Evolutionary conservation across 1,140 invertebrate species (phyloP), one percentile per base, ranked within the genome.

Genomic region (Pseudomyrmex flavicornis): DNA sequence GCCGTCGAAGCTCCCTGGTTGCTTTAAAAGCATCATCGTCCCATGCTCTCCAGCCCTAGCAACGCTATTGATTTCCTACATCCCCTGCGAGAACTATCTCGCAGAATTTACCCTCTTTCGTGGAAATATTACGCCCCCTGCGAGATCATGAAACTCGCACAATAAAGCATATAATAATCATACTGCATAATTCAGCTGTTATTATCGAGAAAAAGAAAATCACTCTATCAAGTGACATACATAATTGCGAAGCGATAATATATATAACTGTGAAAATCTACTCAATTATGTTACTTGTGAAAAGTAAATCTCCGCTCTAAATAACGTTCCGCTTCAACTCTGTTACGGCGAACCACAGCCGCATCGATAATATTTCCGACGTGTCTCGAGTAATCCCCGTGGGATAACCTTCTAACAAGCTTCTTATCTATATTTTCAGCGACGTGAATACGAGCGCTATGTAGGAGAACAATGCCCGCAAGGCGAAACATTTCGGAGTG

Each of bases 11-110:
- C 62, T 86, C 88, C 84, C 90, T 86, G 89, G 86, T 88, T 88
- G 90, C 90, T 92, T 93, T 93, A 93, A 93, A 92, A 91, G 93
- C 93, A 93, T 93, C 92, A 92, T 92, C 91, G 90, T 93, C 90
- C 89, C 90, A 85, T 92, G 83, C 90, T 89, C 90, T 91, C 91
- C 88, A 82, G 84, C 88, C 93, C 93, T 94, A 93, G 93, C 93
- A 94, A 94, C 93, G 93, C 93, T 94, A 94, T 94, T 94, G 93
- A 94, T 94, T 94, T 94, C 93, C 93, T 92, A 91, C 87, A 91
- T 92, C 92, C 93, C 91, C 91, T 92, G 90, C 89, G 90, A 90
- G 89, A 91, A 90, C 89, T 91, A 90, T 91, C 88, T 91, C 89
- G 85, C 88, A 76, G 90, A 88, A 92, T 92, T 92, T 91, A 91